Base-by-base conservation (phyloP, 2,888 invertebrate species). In the Leptothorax acervorum region DNA sequence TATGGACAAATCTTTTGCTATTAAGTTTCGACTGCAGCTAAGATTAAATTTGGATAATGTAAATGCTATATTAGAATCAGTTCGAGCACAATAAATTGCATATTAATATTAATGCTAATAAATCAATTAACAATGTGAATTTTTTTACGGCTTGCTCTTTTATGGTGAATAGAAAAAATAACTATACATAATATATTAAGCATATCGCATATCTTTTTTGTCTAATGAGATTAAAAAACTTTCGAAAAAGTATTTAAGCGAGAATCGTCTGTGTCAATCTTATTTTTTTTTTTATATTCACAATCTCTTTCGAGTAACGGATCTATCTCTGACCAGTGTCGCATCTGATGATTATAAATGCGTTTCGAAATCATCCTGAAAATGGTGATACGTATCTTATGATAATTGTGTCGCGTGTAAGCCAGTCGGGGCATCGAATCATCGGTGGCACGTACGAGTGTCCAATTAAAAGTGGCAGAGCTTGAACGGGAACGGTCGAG, bases 381-480 rank as follows among this genome's bases (percentile, higher is more conserved):
- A 60, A 81, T 28, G 75, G 12, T 28, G 79, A 81, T 81, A 74
- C 57, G 23, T 48, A 79, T 79, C 75, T 73, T 75, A 60, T 83
- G 85, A 87, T 82, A 86, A 90, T 88, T 88, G 86, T 84, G 91
- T 89, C 88, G 91, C 91, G 89, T 86, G 90, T 90, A 90, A 91
- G 89, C 90, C 89, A 86, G 90, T 92, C 87, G 90, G 87, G 87
- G 83, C 84, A 87, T 87, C 92, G 91, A 92, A 92, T 92, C 92
- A 92, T 92, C 91, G 90, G 85, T 82, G 83, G 89, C 91, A 88
- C 88, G 89, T 90, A 87, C 91, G 91, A 89, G 88, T 90, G 90
- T 90, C 93, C 94, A 93, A 93, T 94, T 92, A 94, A 93, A 94
- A 91, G 90, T 85, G 87, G 84, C 86, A 78, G 85, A 79, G 74